phyloP scores from a whole-genome alignment of 2,797 vertebrate genomes.

The Pseudopleuronectes americanus region DNA sequence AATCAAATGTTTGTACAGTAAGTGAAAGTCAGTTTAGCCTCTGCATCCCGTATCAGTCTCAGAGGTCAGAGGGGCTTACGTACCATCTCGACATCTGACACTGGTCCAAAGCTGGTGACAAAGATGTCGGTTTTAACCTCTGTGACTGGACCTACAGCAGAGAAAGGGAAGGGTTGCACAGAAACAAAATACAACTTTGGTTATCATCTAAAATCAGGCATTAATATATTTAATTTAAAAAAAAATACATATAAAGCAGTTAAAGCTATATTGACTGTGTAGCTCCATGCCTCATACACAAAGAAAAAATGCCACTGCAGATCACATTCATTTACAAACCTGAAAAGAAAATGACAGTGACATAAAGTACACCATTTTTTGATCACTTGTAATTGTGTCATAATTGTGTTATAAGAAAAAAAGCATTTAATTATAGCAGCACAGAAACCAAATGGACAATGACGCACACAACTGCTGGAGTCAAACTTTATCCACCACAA shows the following conservation, averaged over 20 bases:
- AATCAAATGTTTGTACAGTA: slow-evolving; percentile 2
- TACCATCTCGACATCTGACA: slow-evolving; percentile 91
- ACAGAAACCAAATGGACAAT: slow-evolving; percentile 9
- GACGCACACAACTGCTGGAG: slow-evolving; percentile 16
- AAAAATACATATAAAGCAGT: not conserved
- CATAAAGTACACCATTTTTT: not conserved
- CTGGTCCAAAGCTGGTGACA: slow-evolving; percentile 89
- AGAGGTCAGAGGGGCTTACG: slow-evolving; percentile 55
- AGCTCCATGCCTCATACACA: not conserved
- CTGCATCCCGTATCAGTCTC: slow-evolving; percentile 7
- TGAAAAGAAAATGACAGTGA: not conserved
- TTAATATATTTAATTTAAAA: no score
- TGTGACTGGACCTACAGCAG: slow-evolving; percentile 83
- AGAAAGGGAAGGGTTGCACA: slow-evolving; percentile 24
- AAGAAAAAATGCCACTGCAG: not conserved
- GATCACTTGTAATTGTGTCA: slow-evolving; percentile 1
- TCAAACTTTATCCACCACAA: slow-evolving; percentile 52
- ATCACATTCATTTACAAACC: not conserved
- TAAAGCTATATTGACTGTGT: not conserved
- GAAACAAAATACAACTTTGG: slow-evolving; percentile 23
- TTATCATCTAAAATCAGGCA: no score
- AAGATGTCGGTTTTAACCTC: slow-evolving; percentile 91
- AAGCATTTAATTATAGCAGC: not conserved
- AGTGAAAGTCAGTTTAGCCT: not conserved
- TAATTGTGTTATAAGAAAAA: not conserved